Evolutionary conservation across 2,113 vertebrate species (phyloP), one percentile per base, ranked within the genome.

Genomic region (Hippocampus zosterae): DNA sequence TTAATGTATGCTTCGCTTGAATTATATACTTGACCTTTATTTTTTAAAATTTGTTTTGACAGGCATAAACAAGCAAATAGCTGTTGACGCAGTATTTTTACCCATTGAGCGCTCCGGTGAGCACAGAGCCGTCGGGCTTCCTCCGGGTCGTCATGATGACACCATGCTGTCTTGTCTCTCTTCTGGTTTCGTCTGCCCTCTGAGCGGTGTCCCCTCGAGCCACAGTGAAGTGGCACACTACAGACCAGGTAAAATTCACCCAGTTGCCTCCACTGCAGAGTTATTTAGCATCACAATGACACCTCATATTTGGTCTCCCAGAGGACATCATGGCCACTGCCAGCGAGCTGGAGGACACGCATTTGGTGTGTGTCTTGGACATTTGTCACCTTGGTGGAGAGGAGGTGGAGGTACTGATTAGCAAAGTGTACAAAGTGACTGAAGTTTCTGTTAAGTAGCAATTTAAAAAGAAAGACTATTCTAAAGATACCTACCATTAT

Each of bases 51-150:
- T 33, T 68, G 27, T 81, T 77, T 77, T 79, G 65, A 19, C 82
- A 98, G 95, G 95, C 41, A 85, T 98, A 73, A 96, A 97, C 82
- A 93, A 93, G 11, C 88, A 94, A 67, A 78, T 91, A 9, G 94
- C 95, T 7, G 79, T 96, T 1, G 92, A 96, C 69, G 91, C 93
- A 69, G 84, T 92, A 0, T 95, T 93, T 78, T 79, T 94, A 55
- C 94, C 94, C 0, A 71, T 94, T 0, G 75, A 85, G 71, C 88
- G 82, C 46, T 80, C 87, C 33, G 85, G 91, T 2, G 91, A 94
- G 60, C 92, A 75, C 72, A 85, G 88, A 69, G 92, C 83, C 42
- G 91, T 88, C 25, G 88, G 82, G 16, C 77, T 72, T 70, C 77
- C 78, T 3, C 67, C 73, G 68, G 82, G 84, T 46, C 67, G 79